Percentiles rank a stretch among this genome's conserved stretches.
These are phyloP conservation scores for Homalodisca vitripennis DNA, from an alignment of 1,140 invertebrate genomes.

Conservation along the genomic window DNA sequence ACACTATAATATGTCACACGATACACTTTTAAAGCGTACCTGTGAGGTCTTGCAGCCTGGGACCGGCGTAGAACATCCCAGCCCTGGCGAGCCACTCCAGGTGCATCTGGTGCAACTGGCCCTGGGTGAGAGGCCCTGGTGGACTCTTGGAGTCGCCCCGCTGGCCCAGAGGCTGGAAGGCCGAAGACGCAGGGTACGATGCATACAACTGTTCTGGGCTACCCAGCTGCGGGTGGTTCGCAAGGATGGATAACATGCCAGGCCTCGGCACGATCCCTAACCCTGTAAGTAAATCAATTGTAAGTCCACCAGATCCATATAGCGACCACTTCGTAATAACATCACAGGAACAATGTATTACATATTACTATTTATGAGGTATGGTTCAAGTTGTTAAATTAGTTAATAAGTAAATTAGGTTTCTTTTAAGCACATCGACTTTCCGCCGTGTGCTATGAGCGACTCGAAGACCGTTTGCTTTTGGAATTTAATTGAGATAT, in stretches of 20 bases:
- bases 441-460: background rate
- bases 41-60: slow-evolving; percentile 63
- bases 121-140: slow-evolving; percentile 30
- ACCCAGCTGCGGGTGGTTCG: slow-evolving; percentile 9
- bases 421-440: background rate
- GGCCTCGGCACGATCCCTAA: slow-evolving; percentile 9
- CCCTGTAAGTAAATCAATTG: background rate
- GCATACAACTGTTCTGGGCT: background rate
- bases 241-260: slow-evolving; percentile 9
- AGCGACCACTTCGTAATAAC: background rate
- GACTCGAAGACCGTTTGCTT: background rate
- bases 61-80: slow-evolving; percentile 72
- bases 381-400: background rate
- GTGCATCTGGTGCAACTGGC: slow-evolving; percentile 75
- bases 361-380: background rate
- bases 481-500: too few species aligned
- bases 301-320: background rate
- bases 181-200: slow-evolving; percentile 41
- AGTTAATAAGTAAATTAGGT: background rate
- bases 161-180: slow-evolving; percentile 45
- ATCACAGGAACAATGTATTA: background rate
- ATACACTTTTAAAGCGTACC: too few species aligned
- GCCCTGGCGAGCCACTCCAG: slow-evolving; percentile 81
- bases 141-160: slow-evolving; percentile 33
- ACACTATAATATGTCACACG: too few species aligned